phyloP scores from a whole-genome alignment of 2,888 invertebrate species.

The Rhynchonema sp. region DNA sequence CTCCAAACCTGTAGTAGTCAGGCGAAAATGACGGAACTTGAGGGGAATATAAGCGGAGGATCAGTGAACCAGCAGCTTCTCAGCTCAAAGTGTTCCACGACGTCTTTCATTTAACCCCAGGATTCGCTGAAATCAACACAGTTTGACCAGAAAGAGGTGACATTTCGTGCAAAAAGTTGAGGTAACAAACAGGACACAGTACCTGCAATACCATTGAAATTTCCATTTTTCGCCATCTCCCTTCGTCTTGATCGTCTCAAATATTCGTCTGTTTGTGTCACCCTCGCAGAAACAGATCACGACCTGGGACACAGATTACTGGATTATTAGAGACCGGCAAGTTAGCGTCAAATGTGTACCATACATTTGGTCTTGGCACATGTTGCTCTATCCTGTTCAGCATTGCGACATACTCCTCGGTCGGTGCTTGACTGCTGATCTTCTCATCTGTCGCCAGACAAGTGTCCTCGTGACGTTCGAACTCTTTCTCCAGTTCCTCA shows the following conservation, averaged over 20 bases:
- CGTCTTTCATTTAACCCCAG: conserved; percentile 37
- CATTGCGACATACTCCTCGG: conserved; percentile 33
- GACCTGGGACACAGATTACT: conserved; percentile 10
- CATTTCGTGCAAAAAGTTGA: background rate
- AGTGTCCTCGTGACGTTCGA: conserved; percentile 39
- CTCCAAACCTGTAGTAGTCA: background rate
- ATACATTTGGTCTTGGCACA: background rate
- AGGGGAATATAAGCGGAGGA: conserved; percentile 54
- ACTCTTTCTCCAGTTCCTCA: conserved; percentile 42
- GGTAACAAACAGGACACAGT: too few species aligned
- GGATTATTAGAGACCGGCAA: background rate
- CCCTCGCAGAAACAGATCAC: conserved; percentile 57
- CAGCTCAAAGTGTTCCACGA: conserved; percentile 46
- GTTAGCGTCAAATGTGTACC: too few species aligned
- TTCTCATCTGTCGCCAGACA: conserved; percentile 52
- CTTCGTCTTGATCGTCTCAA: conserved; percentile 21
- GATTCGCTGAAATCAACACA: conserved; percentile 9
- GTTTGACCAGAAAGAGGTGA: background rate
- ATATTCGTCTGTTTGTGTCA: conserved; percentile 38
- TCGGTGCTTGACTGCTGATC: conserved; percentile 42
- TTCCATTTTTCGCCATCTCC: conserved; percentile 9
- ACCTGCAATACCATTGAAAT: conserved; percentile 26
- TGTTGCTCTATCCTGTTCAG: background rate
- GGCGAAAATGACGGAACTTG: conserved; percentile 37
- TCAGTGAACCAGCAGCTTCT: conserved; percentile 49